Percentiles rank a stretch among this genome's conserved stretches.
Conservation (phyloP, 2,113 vertebrate genomes). For the Machaerirhynchus nigripectus region DNA sequence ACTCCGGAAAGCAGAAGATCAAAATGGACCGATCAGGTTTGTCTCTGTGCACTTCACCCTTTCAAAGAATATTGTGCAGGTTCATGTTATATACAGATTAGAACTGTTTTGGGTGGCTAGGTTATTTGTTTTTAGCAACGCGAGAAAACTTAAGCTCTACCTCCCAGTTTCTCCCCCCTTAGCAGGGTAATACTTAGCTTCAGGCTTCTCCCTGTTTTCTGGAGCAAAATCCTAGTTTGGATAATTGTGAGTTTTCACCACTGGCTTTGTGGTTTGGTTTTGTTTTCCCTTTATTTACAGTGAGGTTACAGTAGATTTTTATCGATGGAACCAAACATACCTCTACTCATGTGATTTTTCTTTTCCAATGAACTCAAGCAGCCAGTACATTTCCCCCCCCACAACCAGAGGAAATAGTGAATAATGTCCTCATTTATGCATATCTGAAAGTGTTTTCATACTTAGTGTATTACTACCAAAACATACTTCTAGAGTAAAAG, state of each 20-base stretch:
- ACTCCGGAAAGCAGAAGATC: conserved; percentile 73
- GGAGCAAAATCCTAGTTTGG: neutral
- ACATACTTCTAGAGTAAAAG: neutral
- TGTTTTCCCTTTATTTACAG: neutral
- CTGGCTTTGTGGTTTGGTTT: neutral
- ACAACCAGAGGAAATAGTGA: neutral
- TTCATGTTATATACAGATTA: neutral
- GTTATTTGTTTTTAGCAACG: neutral
- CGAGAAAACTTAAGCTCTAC: neutral
- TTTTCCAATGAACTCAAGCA: neutral
- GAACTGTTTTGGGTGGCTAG: neutral
- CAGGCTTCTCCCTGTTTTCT: neutral
- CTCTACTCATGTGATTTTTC: neutral
- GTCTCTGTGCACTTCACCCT: neutral
- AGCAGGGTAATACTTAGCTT: neutral
- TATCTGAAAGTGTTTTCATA: neutral
- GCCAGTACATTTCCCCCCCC: neutral
- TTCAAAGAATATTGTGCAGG: neutral
- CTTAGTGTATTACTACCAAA: neutral
- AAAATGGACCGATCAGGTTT: conserved; percentile 87
- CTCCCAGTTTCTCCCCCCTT: neutral
- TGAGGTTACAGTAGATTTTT: neutral
- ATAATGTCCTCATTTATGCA: neutral
- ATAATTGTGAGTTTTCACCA: neutral
- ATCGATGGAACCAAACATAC: neutral